These are phyloP conservation scores for Sarcophaga peregrina DNA, from an alignment of 1,140 invertebrate species.

Conservation along the genomic window DNA sequence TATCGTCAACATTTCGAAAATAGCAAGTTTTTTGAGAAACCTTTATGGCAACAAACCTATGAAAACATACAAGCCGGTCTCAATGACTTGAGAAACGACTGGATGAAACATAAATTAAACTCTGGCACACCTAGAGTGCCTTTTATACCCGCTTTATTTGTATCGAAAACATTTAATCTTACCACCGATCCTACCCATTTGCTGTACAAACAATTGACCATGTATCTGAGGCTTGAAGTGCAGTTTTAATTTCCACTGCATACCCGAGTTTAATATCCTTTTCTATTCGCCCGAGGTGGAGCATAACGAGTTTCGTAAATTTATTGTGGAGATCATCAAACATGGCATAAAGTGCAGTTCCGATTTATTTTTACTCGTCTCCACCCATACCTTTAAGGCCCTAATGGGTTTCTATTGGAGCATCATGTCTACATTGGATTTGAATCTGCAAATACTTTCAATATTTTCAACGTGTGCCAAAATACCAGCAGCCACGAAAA, in stretches of 20 bases:
- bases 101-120: slow-evolving; percentile 59
- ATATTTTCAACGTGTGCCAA: slow-evolving; percentile 71
- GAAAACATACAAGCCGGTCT: slow-evolving; percentile 70
- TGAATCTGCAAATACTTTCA: slow-evolving; percentile 73
- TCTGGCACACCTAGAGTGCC: slow-evolving; percentile 69
- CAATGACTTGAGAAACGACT: slow-evolving; percentile 53
- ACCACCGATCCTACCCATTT: slow-evolving; percentile 71
- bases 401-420: slow-evolving; percentile 70
- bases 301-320: slow-evolving; percentile 71
- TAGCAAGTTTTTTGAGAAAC: slow-evolving; percentile 68
- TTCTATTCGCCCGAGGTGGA: slow-evolving; percentile 75
- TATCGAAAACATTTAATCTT: slow-evolving; percentile 73
- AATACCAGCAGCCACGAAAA: slow-evolving; percentile 71
- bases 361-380: slow-evolving; percentile 72
- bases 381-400: slow-evolving; percentile 72
- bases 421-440: slow-evolving; percentile 64
- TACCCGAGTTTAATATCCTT: slow-evolving; percentile 79
- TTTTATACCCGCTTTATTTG: slow-evolving; percentile 73
- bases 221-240: slow-evolving; percentile 76
- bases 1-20: slow-evolving; percentile 70
- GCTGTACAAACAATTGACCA: slow-evolving; percentile 73
- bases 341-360: slow-evolving; percentile 72
- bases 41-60: slow-evolving; percentile 64
- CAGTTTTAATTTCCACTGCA: slow-evolving; percentile 72
- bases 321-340: slow-evolving; percentile 74